Evolutionary conservation across 2,888 invertebrate genomes (phyloP).

Genomic region (Plebejus anna): DNA sequence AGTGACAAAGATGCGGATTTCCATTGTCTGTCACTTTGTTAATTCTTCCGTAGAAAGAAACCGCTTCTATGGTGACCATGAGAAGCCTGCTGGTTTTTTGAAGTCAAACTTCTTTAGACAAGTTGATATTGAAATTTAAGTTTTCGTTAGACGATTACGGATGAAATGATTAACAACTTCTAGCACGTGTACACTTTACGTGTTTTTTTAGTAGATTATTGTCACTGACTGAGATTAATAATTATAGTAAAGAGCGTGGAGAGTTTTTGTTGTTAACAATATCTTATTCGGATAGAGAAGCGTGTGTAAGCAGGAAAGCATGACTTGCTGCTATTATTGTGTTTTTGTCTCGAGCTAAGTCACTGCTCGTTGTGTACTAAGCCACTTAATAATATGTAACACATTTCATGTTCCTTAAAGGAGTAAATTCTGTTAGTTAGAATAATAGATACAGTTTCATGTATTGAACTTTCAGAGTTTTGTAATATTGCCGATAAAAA

Average conservation of each 20-base stretch:
- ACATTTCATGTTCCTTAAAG: background rate
- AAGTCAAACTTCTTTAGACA: background rate
- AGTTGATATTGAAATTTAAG: background rate
- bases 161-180: background rate
- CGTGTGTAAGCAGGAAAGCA: background rate
- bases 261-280: background rate
- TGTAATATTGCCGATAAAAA: background rate
- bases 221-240: background rate
- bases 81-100: background rate
- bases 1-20: too few species aligned
- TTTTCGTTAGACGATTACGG: background rate
- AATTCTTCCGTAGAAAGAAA: too few species aligned
- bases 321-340: background rate
- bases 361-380: background rate
- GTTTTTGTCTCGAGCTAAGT: background rate
- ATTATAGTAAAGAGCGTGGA: background rate
- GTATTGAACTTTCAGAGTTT: conserved; percentile 15
- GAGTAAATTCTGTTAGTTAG: background rate
- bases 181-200: background rate
- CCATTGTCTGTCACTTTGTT: too few species aligned
- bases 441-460: conserved; percentile 14
- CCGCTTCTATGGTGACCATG: too few species aligned
- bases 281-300: background rate
- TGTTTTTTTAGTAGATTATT: too few species aligned
- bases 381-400: background rate